Conservation (phyloP, 1,140 invertebrate species). For the Lordiphosa stackelbergi region DNA sequence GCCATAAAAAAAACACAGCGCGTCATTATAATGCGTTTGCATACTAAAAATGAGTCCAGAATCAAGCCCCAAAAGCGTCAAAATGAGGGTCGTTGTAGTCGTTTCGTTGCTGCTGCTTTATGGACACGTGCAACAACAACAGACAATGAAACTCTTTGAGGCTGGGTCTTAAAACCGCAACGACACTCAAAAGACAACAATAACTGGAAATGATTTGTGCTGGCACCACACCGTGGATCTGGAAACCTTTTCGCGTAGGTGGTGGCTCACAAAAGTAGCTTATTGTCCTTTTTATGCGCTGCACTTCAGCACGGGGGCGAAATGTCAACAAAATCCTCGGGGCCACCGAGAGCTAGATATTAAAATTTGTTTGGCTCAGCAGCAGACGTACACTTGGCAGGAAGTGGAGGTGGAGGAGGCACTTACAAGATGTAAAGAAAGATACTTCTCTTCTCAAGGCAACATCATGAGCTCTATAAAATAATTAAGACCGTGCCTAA, state of each 20-base stretch:
- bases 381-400: conserved; percentile 3
- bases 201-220: conserved; percentile 60
- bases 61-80: conserved; percentile 37
- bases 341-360: conserved; percentile 51
- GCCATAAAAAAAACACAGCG: conserved; percentile 63
- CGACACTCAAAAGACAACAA: conserved; percentile 60
- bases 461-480: conserved; percentile 65
- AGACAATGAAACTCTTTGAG: conserved; percentile 69
- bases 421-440: conserved; percentile 33
- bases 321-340: conserved; percentile 62
- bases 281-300: conserved; percentile 72
- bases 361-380: conserved; percentile 54
- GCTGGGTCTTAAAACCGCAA: conserved; percentile 43
- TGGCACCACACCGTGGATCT: conserved; percentile 5
- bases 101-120: conserved; percentile 41
- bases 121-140: conserved; percentile 69
- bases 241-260: conserved; percentile 57
- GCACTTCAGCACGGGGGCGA: conserved; percentile 42
- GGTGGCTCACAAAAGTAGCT: conserved; percentile 59
- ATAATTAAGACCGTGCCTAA: conserved; percentile 50
- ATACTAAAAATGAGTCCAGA: conserved; percentile 67
- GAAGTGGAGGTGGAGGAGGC: background rate
- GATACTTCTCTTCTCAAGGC: conserved; percentile 1
- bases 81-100: conserved; percentile 31
- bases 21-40: conserved; percentile 71